Base-by-base conservation (phyloP, 2,797 vertebrate genomes). In the Nothura maculosa region DNA sequence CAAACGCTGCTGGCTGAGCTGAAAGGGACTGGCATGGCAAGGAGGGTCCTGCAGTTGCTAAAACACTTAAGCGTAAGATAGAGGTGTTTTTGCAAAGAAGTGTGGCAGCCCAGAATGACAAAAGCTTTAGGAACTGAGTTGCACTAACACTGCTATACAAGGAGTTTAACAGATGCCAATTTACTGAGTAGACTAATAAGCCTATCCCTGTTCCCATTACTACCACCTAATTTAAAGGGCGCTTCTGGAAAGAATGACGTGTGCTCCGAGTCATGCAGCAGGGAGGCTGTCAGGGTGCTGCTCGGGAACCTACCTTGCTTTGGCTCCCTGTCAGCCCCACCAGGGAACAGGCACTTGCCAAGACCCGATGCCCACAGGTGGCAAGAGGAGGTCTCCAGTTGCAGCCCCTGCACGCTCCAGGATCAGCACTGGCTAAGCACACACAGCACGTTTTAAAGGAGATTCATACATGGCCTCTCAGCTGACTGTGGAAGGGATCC, bases 141-240 rank as follows among this genome's bases (percentile, higher is more conserved):
- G 60, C 74, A 60, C 50, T 77, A 93, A 74, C 72, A 68, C 40
- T 79, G 57, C 87, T 83, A 76, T 45, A 87, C 60, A 93, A 85
- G 67, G 80, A 85, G 1, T 12, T 55, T 2, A 69, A 76, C 45
- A 95, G 62, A 83, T 69, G 60, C 42, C 89, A 93, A 62, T 55
- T 85, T 77, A 73, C 47, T 79, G 67, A 88, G 66, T 63, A 92
- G 94, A 92, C 34, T 76, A 92, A 62, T 21, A 68, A 81, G 77
- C 85, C 89, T 60, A 83, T 85, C 80, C 80, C 74, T 61, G 63
- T 48, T 91, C 74, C 73, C 63, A 38, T 81, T 84, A 73, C 47
- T 67, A 40, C 67, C 21, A 63, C 80, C 52, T 94, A 82, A 81
- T 66, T 88, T 72, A 85, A 81, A 91, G 80, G 50, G 66, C 82